phyloP scores from a whole-genome alignment of 2,113 vertebrate genomes.

The Fregetta grallaria region DNA sequence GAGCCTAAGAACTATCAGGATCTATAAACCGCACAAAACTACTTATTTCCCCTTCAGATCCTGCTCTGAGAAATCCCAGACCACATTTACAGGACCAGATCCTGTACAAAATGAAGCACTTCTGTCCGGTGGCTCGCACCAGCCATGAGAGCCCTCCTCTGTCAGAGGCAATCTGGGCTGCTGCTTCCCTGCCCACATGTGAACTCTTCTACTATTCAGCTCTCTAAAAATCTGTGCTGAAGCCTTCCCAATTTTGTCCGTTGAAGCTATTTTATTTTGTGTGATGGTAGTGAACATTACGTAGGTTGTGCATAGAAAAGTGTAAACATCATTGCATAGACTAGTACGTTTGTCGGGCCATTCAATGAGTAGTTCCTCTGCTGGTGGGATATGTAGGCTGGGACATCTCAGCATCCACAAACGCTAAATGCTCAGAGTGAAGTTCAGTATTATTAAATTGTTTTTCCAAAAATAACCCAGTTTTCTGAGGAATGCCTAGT shows the following conservation, averaged over 20 bases:
- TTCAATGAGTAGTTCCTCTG: neutral
- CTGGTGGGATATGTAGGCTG: neutral
- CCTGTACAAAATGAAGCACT: neutral
- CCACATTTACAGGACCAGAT: fast-evolving
- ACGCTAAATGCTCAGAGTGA: neutral
- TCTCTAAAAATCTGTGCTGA: neutral
- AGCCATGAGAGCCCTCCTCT: neutral
- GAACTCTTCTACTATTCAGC: neutral
- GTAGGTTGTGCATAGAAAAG: neutral
- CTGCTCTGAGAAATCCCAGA: neutral
- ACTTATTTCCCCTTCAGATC: neutral
- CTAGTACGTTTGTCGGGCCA: fast-evolving
- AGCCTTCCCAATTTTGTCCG: neutral
- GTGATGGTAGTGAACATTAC: fast-evolving
- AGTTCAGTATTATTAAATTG: neutral
- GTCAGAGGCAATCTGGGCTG: fast-evolving
- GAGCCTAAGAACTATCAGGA: neutral
- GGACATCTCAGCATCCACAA: neutral
- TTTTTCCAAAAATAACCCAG: fast-evolving
- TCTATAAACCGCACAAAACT: neutral
- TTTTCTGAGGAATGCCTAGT: neutral
- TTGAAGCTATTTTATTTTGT: neutral
- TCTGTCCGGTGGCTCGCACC: neutral
- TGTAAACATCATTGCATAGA: fast-evolving
- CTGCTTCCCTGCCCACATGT: neutral